These are phyloP conservation scores for Microtus oregoni DNA, from an alignment of 2,113 vertebrate species.

Conservation along the genomic window DNA sequence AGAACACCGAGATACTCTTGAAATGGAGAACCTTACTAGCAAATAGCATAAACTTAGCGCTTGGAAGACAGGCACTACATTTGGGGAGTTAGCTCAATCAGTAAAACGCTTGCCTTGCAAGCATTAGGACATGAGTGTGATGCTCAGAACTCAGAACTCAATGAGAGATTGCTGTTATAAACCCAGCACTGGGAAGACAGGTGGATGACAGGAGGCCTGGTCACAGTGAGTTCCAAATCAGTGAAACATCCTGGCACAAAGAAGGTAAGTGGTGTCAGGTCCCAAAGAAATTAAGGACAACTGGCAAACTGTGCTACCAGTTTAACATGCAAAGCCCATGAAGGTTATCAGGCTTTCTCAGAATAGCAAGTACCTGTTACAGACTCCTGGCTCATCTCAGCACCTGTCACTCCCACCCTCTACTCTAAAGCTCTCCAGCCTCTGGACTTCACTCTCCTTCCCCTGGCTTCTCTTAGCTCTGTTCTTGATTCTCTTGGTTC, in stretches of 20 bases:
- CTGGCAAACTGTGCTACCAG: neutral
- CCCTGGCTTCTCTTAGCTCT: neutral
- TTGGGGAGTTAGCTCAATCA: neutral
- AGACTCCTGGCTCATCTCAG: neutral
- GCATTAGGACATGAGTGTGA: neutral
- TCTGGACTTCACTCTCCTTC: too few species aligned
- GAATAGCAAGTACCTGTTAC: neutral
- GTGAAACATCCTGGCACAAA: neutral
- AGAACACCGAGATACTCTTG: neutral
- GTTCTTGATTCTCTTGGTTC: neutral
- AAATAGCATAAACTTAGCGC: neutral
- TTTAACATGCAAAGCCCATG: neutral
- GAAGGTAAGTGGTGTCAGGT: too few species aligned
- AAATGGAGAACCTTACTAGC: neutral
- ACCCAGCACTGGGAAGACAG: too few species aligned
- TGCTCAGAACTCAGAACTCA: too few species aligned
- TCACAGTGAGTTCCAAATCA: neutral
- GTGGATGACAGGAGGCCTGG: too few species aligned
- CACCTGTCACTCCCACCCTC: neutral
- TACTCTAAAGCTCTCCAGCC: too few species aligned
- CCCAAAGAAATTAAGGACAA: neutral
- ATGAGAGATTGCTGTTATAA: too few species aligned
- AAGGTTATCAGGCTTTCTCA: neutral
- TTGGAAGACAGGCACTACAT: neutral
- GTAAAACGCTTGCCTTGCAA: neutral